Percentiles rank a stretch among this genome's conserved stretches.
Evolutionary conservation across 2,888 invertebrate genomes (phyloP).

Genomic region (Herminia tarsipennalis): DNA sequence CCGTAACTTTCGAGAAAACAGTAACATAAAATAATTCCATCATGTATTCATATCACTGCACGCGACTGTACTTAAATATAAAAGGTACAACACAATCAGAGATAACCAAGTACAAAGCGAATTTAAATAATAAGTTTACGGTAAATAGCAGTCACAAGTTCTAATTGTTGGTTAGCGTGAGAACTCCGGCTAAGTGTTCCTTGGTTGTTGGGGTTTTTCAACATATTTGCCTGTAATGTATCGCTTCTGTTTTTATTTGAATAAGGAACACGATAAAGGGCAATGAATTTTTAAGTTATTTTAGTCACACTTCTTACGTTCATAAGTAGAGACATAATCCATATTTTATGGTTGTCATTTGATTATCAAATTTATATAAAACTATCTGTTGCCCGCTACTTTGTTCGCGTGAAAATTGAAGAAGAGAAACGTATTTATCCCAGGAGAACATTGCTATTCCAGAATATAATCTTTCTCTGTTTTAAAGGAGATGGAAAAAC

Average conservation of each 20-base stretch:
- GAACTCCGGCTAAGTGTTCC: slow-evolving; percentile 32
- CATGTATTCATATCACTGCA: too few relatives aligned
- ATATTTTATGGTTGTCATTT: too few relatives aligned
- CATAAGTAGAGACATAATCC: too few relatives aligned
- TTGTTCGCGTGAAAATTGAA: too few relatives aligned
- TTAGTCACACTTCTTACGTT: background rate
- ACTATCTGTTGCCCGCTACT: too few relatives aligned
- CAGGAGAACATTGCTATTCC: too few relatives aligned
- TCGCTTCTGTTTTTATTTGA: slow-evolving; percentile 23
- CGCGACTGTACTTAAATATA: too few relatives aligned
- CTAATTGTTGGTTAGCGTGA: slow-evolving; percentile 59
- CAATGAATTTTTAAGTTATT: slow-evolving; percentile 10
- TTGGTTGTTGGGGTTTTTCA: slow-evolving; percentile 31
- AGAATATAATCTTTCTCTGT: too few relatives aligned
- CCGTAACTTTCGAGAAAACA: too few relatives aligned
- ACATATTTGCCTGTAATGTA: slow-evolving; percentile 27
- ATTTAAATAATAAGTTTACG: slow-evolving; percentile 35
- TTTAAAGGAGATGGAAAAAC: too few relatives aligned
- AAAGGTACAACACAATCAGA: slow-evolving; percentile 1
- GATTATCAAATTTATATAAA: too few relatives aligned
- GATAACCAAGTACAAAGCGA: slow-evolving; percentile 12
- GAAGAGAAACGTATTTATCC: too few relatives aligned
- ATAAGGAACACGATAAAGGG: slow-evolving; percentile 22
- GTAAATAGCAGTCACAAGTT: slow-evolving; percentile 30
- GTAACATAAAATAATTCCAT: background rate